These are phyloP conservation scores for Drosophila quadrilineata DNA, from an alignment of 1,140 invertebrate species.

Conservation along the genomic window DNA sequence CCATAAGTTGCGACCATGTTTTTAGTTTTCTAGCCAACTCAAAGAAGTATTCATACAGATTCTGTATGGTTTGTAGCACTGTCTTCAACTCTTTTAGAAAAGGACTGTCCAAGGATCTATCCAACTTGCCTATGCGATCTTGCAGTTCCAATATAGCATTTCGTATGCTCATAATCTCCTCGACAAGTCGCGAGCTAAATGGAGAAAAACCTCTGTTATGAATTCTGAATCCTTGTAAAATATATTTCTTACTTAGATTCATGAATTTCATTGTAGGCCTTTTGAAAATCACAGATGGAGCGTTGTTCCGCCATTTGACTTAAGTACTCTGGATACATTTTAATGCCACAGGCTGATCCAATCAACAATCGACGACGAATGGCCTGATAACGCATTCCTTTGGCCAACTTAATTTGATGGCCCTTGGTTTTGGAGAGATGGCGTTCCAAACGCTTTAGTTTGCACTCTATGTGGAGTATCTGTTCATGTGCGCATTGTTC, in stretches of 20 bases:
- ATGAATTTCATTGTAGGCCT: constrained; percentile 40
- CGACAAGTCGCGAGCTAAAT: constrained; percentile 9
- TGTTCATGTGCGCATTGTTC: constrained; percentile 62
- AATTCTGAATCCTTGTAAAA: not conserved
- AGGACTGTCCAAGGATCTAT: constrained; percentile 35
- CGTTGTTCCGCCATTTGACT: constrained; percentile 54
- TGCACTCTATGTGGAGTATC: constrained; percentile 33
- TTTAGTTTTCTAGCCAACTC: constrained; percentile 47
- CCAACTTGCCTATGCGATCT: constrained; percentile 35
- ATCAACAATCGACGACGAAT: constrained; percentile 45
- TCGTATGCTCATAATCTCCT: constrained; percentile 22
- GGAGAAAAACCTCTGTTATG: not conserved
- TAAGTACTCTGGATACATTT: constrained; percentile 58
- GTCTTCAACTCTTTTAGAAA: constrained; percentile 24
- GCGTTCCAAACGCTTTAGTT: constrained; percentile 3
- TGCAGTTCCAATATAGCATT: constrained; percentile 37
- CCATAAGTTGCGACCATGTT: constrained; percentile 58
- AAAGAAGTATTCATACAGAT: constrained; percentile 56
- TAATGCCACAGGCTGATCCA: constrained; percentile 28
- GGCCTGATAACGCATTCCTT: constrained; percentile 58
- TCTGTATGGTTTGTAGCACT: constrained; percentile 39
- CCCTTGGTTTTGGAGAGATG: constrained; percentile 20
- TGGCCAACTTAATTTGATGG: constrained; percentile 36
- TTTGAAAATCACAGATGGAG: constrained; percentile 53
- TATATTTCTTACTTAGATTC: constrained; percentile 43